A percentile compares a stretch with the other conserved stretches of the same genome.
Evolutionary conservation across 1,140 invertebrate genomes (phyloP).

Genomic region (Drosophila pseudoobscura): DNA sequence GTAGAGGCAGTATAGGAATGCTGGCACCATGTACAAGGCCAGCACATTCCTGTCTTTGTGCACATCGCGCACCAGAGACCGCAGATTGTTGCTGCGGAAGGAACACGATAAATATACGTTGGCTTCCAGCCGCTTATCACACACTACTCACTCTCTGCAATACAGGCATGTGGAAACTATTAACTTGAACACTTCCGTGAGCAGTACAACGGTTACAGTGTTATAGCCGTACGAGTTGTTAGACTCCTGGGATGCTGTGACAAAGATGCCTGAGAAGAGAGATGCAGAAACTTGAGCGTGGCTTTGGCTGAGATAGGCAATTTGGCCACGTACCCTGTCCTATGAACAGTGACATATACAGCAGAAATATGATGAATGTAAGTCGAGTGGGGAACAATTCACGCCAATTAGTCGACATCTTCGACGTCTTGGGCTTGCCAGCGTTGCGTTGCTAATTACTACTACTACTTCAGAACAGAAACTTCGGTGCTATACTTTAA

Average conservation of each 20-base stretch:
- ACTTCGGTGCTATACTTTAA: conserved; percentile 3
- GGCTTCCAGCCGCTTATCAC: no score
- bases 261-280: conserved; percentile 90
- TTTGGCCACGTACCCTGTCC: conserved; percentile 88
- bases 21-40: conserved; percentile 94
- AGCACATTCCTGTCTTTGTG: conserved; percentile 88
- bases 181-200: conserved; percentile 95
- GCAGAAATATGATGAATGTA: conserved; percentile 90
- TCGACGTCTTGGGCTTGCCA: conserved; percentile 28
- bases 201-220: conserved; percentile 92
- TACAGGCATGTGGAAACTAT: conserved; percentile 89
- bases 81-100: conserved; percentile 77
- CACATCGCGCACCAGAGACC: conserved; percentile 85
- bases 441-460: conserved; percentile 31
- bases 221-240: conserved; percentile 94
- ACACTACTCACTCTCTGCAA: conserved; percentile 86
- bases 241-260: conserved; percentile 93
- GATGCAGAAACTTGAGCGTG: background rate
- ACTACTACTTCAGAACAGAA: background rate
- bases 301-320: conserved; percentile 1
- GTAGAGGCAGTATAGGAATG: conserved; percentile 96
- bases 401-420: conserved; percentile 84
- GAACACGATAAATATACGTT: conserved; percentile 72
- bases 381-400: conserved; percentile 92
- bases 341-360: conserved; percentile 92